Evolutionary conservation across 2,888 invertebrate species (phyloP), one percentile per base, ranked within the genome.

Genomic region (Hoplodrina ambigua): DNA sequence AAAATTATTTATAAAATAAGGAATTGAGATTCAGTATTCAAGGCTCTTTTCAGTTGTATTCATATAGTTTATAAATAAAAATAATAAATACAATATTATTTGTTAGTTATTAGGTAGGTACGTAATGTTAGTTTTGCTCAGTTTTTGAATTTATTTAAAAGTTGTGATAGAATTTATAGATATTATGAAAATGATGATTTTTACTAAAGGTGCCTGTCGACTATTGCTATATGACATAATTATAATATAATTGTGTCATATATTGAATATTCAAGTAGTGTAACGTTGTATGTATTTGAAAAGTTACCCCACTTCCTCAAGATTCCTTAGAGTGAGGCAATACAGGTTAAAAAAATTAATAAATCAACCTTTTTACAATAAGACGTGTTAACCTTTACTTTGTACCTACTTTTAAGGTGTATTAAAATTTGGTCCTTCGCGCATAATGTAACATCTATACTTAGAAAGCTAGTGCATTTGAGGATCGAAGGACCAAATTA

Each of bases 71-170:
- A 85, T 77, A 72, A 72, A 72, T 66, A 54, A 67, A n/a, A 54
- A 56, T 54, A 53, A 68, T 65, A 56, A 60, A 67, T 44, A 49
- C 59, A 58, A 49, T 67, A 63, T 68, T 60, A 80, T 80, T 70
- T 75, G 63, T 79, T 85, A 78, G 79, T 66, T 58, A 54, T 19
- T 62, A 59, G 49, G 19, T 57, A 53, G 49, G 19, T 41, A 53
- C 11, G 17, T 78, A 72, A 71, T 20, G 69, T 85, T 81, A 79
- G 58, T 81, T 85, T 84, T 81, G 86, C 84, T 84, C 84, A 85
- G 76, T 66, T 78, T 76, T 77, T 63, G 52, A 56, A 64, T 72
- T 75, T 46, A 62, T 82, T 85, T 72, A 50, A 61, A 73, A 74
- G 54, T 81, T 85, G 75, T 82, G 82, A 82, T 85, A 77, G 75